These are phyloP conservation scores for Zapus hudsonius DNA, from an alignment of 2,113 vertebrate genomes.

Conservation along the genomic window DNA sequence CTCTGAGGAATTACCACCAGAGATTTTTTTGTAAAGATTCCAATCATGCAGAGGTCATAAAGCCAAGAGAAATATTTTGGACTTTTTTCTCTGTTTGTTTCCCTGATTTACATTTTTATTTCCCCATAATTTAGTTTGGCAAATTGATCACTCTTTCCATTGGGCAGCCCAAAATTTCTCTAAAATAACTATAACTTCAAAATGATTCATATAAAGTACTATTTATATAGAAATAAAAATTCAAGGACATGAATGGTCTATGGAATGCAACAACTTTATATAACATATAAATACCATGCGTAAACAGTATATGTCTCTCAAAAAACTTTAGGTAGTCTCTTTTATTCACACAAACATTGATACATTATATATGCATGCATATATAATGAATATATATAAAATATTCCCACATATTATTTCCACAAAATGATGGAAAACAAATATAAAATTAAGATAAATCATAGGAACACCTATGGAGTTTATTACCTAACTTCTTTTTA, in stretches of 20 bases:
- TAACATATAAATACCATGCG: neutral
- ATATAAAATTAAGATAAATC: neutral
- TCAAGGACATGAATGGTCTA: neutral
- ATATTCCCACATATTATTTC: no score
- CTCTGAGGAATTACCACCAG: neutral
- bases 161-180: neutral
- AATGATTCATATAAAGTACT: neutral
- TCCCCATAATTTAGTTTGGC: neutral
- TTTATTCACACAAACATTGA: neutral
- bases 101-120: neutral
- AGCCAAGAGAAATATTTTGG: neutral
- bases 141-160: neutral
- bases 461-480: neutral
- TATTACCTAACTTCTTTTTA: neutral
- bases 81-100: neutral
- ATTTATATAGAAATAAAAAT: neutral
- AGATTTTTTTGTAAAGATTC: neutral
- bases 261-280: neutral
- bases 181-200: neutral
- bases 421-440: constrained; percentile 18
- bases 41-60: neutral
- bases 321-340: neutral
- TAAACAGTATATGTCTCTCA: neutral
- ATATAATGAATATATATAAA: neutral
- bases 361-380: neutral